Percentiles rank a stretch among this genome's conserved stretches.
Conservation (phyloP, 2,888 invertebrate species). For the Drosophila histrio region DNA sequence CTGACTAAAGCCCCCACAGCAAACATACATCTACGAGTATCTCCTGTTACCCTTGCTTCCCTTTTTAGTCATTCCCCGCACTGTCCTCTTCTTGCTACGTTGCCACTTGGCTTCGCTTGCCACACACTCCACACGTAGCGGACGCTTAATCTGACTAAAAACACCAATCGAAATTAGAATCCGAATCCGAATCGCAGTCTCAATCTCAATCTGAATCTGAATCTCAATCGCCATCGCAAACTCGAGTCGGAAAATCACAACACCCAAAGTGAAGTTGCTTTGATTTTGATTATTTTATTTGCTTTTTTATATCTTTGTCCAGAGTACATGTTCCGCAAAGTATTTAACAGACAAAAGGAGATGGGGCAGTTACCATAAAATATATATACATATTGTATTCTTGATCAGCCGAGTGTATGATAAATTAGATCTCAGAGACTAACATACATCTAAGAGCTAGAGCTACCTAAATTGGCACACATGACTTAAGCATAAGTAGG, state of each 20-base stretch:
- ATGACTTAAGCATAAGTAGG: too few species aligned
- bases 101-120: not conserved
- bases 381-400: too few species aligned
- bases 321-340: too few species aligned
- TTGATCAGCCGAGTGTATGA: too few species aligned
- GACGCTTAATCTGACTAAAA: constrained; percentile 54
- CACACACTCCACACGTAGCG: constrained; percentile 46
- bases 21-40: not conserved
- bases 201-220: constrained; percentile 18
- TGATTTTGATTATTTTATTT: constrained; percentile 20
- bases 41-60: not conserved
- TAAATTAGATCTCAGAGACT: too few species aligned
- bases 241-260: constrained; percentile 34
- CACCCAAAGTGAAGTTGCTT: not conserved
- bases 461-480: too few species aligned
- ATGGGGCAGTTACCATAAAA: too few species aligned
- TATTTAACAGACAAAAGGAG: too few species aligned
- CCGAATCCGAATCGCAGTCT: constrained; percentile 21
- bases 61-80: not conserved
- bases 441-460: too few species aligned
- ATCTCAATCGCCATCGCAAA: constrained; percentile 14
- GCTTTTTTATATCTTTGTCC: too few species aligned
- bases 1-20: constrained; percentile 25
- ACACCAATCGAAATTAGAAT: constrained; percentile 52
- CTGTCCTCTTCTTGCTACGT: not conserved